Conservation (phyloP, 2,113 vertebrate genomes). For the Cololabis saira region DNA sequence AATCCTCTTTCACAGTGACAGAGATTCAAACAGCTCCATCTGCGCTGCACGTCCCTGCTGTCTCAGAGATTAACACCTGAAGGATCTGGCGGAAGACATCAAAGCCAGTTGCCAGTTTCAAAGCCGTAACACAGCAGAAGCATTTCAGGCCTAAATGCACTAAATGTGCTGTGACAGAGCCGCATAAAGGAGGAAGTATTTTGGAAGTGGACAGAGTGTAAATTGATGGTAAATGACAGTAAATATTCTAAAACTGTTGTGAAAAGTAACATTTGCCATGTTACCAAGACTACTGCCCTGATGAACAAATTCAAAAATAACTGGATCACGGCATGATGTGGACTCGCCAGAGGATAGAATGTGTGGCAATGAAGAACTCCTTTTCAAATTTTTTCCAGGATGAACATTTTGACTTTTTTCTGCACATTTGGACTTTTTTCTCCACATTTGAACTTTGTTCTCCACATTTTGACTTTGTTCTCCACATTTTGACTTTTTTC, state of each 20-base stretch:
- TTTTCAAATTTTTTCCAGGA: no score
- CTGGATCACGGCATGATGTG: no score
- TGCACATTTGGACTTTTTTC: no score
- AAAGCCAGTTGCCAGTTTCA: conserved; percentile 4
- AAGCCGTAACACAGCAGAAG: neutral
- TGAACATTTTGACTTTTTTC: no score
- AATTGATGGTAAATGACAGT: neutral
- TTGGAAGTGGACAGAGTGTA: neutral
- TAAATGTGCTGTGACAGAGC: neutral
- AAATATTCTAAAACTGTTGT: neutral
- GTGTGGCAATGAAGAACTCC: no score
- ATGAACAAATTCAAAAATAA: no score
- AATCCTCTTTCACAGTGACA: conserved; percentile 1
- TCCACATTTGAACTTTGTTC: no score
- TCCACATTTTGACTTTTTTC: no score
- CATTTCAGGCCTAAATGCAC: neutral
- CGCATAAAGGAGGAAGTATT: neutral
- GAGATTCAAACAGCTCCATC: neutral
- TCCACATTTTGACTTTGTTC: no score
- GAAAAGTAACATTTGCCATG: no score
- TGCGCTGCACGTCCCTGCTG: neutral
- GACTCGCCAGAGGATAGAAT: no score
- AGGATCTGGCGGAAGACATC: neutral
- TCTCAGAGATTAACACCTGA: conserved; percentile 29
- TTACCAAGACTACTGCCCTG: no score